These are phyloP conservation scores for Lissonota sp. DNA, from an alignment of 2,888 invertebrate species.

Conservation along the genomic window DNA sequence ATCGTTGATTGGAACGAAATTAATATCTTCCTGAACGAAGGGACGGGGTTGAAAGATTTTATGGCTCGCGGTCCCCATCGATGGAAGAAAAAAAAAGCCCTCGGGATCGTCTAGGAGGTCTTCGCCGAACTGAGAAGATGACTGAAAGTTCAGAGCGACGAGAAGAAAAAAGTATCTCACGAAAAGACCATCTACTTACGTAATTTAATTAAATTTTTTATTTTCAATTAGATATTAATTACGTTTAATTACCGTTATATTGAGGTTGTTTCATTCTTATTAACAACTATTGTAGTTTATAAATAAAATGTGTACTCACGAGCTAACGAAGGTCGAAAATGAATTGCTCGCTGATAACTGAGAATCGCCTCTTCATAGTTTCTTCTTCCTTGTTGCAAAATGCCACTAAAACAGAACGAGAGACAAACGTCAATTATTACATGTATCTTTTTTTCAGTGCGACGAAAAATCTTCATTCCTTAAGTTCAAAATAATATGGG, in stretches of 20 bases:
- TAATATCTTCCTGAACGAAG: slow-evolving; percentile 40
- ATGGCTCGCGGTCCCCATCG: slow-evolving; percentile 20
- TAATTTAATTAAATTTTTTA: too few species aligned
- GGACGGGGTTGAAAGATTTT: slow-evolving; percentile 20
- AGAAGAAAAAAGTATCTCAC: slow-evolving; percentile 21
- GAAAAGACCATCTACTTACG: not conserved
- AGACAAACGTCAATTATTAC: too few species aligned
- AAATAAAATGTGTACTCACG: slow-evolving; percentile 92
- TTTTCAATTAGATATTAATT: too few species aligned
- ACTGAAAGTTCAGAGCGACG: slow-evolving; percentile 45
- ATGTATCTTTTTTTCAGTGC: too few species aligned
- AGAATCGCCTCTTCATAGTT: slow-evolving; percentile 94
- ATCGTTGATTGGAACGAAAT: slow-evolving; percentile 41
- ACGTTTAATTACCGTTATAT: too few species aligned
- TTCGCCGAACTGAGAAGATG: slow-evolving; percentile 22
- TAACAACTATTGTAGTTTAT: too few species aligned
- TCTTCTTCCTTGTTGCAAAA: slow-evolving; percentile 94
- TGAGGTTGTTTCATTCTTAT: too few species aligned
- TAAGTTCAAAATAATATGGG: too few species aligned
- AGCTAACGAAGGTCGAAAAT: slow-evolving; percentile 96
- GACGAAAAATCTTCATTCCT: too few species aligned
- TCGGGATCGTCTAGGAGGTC: slow-evolving; percentile 35
- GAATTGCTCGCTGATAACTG: slow-evolving; percentile 96
- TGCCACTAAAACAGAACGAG: slow-evolving; percentile 90
- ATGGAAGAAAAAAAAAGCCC: slow-evolving; percentile 33